These are phyloP conservation scores for Dendroctonus ponderosae DNA, from an alignment of 1,140 invertebrate species.

Conservation along the genomic window DNA sequence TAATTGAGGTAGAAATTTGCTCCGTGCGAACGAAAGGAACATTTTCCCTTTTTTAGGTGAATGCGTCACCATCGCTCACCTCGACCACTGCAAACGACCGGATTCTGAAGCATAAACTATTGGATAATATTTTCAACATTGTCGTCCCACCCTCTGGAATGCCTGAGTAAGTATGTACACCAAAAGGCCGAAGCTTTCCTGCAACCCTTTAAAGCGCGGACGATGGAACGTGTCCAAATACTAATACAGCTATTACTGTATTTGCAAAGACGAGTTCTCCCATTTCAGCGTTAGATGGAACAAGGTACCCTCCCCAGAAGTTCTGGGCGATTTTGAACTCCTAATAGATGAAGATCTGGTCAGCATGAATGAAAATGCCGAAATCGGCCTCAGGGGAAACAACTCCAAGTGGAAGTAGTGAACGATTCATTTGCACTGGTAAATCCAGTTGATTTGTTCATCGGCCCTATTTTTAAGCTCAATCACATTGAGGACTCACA, in stretches of 20 bases:
- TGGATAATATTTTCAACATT: constrained; percentile 91
- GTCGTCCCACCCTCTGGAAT: constrained; percentile 86
- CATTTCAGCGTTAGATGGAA: constrained; percentile 80
- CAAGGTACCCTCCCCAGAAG: constrained; percentile 76
- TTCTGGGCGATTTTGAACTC: constrained; percentile 85
- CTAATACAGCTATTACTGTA: no score
- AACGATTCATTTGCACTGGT: not conserved
- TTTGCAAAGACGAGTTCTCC: not conserved
- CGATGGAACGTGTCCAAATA: not conserved
- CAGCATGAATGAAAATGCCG: constrained; percentile 35
- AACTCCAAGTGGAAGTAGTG: constrained; percentile 35
- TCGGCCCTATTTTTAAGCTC: no score
- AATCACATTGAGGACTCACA: no score
- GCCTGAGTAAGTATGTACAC: constrained; percentile 68
- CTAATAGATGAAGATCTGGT: constrained; percentile 80
- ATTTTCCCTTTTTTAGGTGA: constrained; percentile 63
- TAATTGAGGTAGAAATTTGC: constrained; percentile 59
- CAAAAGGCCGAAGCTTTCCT: not conserved
- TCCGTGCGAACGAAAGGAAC: not conserved
- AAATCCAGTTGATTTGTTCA: not conserved
- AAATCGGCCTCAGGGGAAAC: constrained; percentile 23
- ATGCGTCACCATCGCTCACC: constrained; percentile 91
- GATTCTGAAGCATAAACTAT: constrained; percentile 93
- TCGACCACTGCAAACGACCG: constrained; percentile 94
- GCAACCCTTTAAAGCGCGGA: not conserved